Evolutionary conservation across 2,888 invertebrate genomes (phyloP).

Genomic region (Octodonta nipae): DNA sequence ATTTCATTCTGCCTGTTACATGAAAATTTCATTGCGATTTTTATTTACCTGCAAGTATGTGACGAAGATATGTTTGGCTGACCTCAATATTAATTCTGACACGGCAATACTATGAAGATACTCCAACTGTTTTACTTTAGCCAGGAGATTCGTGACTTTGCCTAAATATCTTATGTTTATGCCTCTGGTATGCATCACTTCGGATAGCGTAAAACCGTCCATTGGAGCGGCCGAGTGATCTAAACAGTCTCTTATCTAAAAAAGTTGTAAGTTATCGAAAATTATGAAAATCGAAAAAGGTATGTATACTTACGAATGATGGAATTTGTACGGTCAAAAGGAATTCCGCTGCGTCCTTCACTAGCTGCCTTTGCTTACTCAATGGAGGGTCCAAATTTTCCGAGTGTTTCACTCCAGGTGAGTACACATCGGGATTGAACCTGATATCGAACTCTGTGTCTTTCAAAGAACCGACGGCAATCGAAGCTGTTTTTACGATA

Average conservation of each 20-base stretch:
- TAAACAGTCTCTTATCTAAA: slow-evolving; percentile 72
- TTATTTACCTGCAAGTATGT: slow-evolving; percentile 65
- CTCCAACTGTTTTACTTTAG: slow-evolving; percentile 63
- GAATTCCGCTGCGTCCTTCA: slow-evolving; percentile 92
- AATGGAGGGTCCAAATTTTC: slow-evolving; percentile 55
- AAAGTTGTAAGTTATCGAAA: background rate
- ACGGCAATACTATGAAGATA: slow-evolving; percentile 84
- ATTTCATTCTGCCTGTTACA: too few species aligned
- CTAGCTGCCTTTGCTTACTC: slow-evolving; percentile 73
- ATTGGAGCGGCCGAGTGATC: slow-evolving; percentile 88
- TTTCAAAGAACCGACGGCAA: slow-evolving; percentile 84
- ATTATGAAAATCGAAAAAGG: background rate
- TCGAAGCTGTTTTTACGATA: slow-evolving; percentile 77
- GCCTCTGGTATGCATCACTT: slow-evolving; percentile 87
- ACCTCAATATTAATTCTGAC: slow-evolving; percentile 76
- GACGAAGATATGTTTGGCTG: slow-evolving; percentile 89
- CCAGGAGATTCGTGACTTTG: slow-evolving; percentile 69
- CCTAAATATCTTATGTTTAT: slow-evolving; percentile 96
- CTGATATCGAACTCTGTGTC: slow-evolving; percentile 93
- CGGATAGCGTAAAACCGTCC: slow-evolving; percentile 85
- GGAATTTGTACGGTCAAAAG: slow-evolving; percentile 88
- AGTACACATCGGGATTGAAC: slow-evolving; percentile 97
- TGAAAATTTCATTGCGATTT: too few species aligned
- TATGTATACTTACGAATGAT: slow-evolving; percentile 57
- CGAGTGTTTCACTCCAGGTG: slow-evolving; percentile 79